These are phyloP conservation scores for Chouioia cunea DNA, from an alignment of 2,888 invertebrate species.

Conservation along the genomic window DNA sequence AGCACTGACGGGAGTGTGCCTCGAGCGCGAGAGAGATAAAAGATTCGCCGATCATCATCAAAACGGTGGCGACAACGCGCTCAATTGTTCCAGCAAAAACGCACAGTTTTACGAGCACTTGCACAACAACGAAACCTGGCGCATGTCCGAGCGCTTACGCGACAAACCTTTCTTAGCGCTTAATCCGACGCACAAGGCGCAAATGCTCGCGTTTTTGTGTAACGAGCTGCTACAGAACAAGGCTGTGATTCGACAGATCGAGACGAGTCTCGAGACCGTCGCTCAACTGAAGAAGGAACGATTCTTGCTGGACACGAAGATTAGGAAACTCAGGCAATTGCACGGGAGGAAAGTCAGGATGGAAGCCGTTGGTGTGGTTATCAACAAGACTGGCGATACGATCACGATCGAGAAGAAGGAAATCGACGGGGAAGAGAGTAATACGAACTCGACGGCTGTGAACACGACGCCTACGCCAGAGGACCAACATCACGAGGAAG, in stretches of 20 bases:
- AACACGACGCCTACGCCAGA: constrained; percentile 62
- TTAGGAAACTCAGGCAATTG: constrained; percentile 83
- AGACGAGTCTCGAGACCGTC: constrained; percentile 87
- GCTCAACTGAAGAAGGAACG: constrained; percentile 90
- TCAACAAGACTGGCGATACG: constrained; percentile 65
- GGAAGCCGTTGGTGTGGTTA: constrained; percentile 73
- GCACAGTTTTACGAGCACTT: constrained; percentile 83
- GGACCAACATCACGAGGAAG: constrained; percentile 74
- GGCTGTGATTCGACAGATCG: constrained; percentile 89
- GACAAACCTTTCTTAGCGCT: constrained; percentile 89
- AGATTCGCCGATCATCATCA: constrained; percentile 88
- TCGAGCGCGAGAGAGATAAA: constrained; percentile 85
- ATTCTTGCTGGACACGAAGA: constrained; percentile 92
- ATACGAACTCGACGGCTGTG: constrained; percentile 51
- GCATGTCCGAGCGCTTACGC: constrained; percentile 82
- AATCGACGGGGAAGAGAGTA: constrained; percentile 55
- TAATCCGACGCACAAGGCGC: constrained; percentile 87
- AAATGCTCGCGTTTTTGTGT: constrained; percentile 91
- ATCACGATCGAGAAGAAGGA: constrained; percentile 66
- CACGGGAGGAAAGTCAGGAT: constrained; percentile 82
- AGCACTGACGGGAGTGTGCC: constrained; percentile 83
- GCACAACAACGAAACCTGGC: constrained; percentile 83
- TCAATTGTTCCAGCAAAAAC: constrained; percentile 80
- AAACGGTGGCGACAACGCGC: constrained; percentile 77
- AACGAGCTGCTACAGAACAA: constrained; percentile 96